phyloP scores from a whole-genome alignment of 2,888 invertebrate species.

The Andrena bicolor region DNA sequence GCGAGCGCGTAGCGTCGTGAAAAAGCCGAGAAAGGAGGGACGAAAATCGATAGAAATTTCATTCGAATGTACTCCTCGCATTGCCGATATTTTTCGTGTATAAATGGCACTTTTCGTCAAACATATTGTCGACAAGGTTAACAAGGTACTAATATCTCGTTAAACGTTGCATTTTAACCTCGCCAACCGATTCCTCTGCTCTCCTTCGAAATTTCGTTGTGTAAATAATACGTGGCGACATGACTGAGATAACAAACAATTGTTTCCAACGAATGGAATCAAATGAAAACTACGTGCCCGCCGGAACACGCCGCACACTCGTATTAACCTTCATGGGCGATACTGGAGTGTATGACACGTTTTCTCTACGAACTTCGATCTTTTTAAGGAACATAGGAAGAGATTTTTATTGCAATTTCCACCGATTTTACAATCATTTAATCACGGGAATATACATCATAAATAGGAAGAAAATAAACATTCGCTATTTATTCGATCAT shows the following conservation, averaged over 20 bases:
- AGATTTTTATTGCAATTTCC: background rate
- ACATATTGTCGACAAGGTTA: conserved; percentile 51
- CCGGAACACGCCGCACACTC: conserved; percentile 8
- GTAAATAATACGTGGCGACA: background rate
- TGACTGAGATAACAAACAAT: background rate
- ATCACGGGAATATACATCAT: background rate
- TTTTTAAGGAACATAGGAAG: background rate
- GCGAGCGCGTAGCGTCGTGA: conserved; percentile 26
- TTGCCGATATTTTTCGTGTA: conserved; percentile 35
- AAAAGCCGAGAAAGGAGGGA: conserved; percentile 38
- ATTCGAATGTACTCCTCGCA: conserved; percentile 1
- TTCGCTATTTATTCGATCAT: background rate
- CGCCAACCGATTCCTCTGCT: background rate
- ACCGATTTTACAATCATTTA: background rate
- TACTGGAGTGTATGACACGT: conserved; percentile 35
- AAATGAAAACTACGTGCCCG: conserved; percentile 33
- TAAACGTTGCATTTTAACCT: conserved; percentile 23
- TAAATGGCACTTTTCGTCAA: conserved; percentile 47
- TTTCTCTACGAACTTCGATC: conserved; percentile 24
- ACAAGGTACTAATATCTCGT: conserved; percentile 36
- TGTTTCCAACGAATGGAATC: conserved; percentile 3
- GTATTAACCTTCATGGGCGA: conserved; percentile 50
- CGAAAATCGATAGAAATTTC: conserved; percentile 39
- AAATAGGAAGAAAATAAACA: background rate
- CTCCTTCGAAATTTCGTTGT: conserved; percentile 5